Conservation (phyloP, 2,888 invertebrate genomes). For the Oasisia sp. region DNA sequence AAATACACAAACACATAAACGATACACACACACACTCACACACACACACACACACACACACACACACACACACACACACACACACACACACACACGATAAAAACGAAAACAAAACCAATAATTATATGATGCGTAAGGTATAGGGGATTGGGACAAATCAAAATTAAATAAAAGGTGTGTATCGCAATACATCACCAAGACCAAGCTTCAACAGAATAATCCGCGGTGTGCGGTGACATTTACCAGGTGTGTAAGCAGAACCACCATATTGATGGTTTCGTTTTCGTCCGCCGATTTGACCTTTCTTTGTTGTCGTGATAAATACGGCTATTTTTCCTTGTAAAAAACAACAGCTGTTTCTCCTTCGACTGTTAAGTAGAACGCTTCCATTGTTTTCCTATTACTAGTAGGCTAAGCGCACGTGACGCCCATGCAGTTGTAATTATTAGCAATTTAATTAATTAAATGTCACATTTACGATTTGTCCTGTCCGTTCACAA, state of each 20-base stretch:
- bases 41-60: slow-evolving; percentile 14
- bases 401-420: not conserved
- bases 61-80: slow-evolving; percentile 19
- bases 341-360: not conserved
- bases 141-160: no score
- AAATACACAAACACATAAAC: slow-evolving; percentile 26
- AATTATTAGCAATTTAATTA: not conserved
- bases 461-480: not conserved
- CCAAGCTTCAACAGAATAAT: no score
- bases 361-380: not conserved
- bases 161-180: no score
- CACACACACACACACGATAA: no score
- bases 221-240: no score
- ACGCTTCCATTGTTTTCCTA: not conserved
- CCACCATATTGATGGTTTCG: no score
- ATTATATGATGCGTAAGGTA: no score
- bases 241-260: no score
- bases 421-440: not conserved
- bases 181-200: no score
- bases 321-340: not conserved
- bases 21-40: slow-evolving; percentile 25
- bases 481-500: no score
- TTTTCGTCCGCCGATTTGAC: not conserved
- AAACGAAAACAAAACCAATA: no score
- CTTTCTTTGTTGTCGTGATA: not conserved